phyloP scores from a whole-genome alignment of 2,888 invertebrate genomes.

The Drosophila birchii region DNA sequence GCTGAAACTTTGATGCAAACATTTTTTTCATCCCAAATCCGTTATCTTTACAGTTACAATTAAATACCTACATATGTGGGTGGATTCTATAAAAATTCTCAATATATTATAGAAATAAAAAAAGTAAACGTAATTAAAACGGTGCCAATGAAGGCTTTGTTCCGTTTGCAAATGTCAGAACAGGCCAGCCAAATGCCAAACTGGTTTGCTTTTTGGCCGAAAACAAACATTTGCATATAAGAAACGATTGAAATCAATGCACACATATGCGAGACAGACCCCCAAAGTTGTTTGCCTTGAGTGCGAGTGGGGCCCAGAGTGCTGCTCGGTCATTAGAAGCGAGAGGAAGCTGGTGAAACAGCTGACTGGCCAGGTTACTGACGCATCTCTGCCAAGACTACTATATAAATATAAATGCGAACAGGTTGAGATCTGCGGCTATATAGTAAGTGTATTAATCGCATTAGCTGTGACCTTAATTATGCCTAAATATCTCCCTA shows the following conservation, averaged over 20 bases:
- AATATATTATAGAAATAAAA: constrained; percentile 10
- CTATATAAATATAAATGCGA: constrained; percentile 25
- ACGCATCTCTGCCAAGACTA: constrained; percentile 44
- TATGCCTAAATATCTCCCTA: constrained; percentile 25
- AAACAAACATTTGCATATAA: constrained; percentile 46
- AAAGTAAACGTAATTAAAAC: constrained; percentile 48
- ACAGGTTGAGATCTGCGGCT: constrained; percentile 28
- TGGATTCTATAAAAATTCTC: constrained; percentile 9
- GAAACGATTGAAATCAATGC: constrained; percentile 43
- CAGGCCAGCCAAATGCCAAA: constrained; percentile 54
- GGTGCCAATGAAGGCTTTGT: constrained; percentile 46
- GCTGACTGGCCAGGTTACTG: constrained; percentile 45
- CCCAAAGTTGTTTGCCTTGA: constrained; percentile 45
- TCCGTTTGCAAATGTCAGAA: constrained; percentile 64
- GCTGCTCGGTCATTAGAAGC: constrained; percentile 35
- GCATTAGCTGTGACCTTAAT: constrained; percentile 51
- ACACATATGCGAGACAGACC: constrained; percentile 35
- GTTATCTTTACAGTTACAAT: constrained; percentile 25
- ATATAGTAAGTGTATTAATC: constrained; percentile 24
- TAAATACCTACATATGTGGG: constrained; percentile 5
- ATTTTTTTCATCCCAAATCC: neutral
- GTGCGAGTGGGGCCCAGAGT: constrained; percentile 31
- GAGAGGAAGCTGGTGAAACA: constrained; percentile 27
- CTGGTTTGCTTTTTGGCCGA: constrained; percentile 55
- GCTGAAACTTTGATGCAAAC: neutral